Percentiles rank a stretch among this genome's conserved stretches.
Conservation (phyloP, 2,888 invertebrate species). For the Andrena haemorrhoa region DNA sequence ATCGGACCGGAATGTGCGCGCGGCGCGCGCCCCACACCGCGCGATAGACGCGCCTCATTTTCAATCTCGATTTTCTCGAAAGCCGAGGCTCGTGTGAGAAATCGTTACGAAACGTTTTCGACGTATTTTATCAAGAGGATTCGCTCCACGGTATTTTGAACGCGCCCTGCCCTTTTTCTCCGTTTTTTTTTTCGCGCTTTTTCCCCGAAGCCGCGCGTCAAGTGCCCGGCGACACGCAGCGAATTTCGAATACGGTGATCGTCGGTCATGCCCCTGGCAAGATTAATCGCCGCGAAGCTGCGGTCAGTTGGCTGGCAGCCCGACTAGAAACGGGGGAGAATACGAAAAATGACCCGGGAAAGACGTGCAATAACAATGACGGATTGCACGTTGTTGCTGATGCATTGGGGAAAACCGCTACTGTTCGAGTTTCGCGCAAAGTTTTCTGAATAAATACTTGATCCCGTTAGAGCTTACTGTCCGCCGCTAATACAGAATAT, state of each 20-base stretch:
- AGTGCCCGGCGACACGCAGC: constrained; percentile 51
- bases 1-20: not conserved
- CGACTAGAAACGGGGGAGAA: constrained; percentile 71
- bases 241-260: constrained; percentile 81
- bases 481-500: not conserved
- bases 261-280: constrained; percentile 81
- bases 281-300: constrained; percentile 80
- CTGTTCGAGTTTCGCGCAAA: not conserved
- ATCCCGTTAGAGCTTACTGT: not conserved
- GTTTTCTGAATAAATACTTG: not conserved
- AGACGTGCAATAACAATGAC: constrained; percentile 60
- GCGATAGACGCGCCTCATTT: not conserved
- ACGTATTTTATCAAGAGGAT: not conserved
- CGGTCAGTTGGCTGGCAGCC: constrained; percentile 73
- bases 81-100: not conserved
- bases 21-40: not conserved
- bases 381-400: constrained; percentile 30
- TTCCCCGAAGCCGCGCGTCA: constrained; percentile 48
- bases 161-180: not conserved
- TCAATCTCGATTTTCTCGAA: constrained; percentile 7
- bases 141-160: not conserved
- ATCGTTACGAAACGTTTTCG: not conserved
- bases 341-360: constrained; percentile 55
- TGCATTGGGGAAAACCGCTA: constrained; percentile 18
- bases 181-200: constrained; percentile 22